Evolutionary conservation across 2,113 vertebrate genomes (phyloP).

Genomic region (Lepisosteus oculatus): DNA sequence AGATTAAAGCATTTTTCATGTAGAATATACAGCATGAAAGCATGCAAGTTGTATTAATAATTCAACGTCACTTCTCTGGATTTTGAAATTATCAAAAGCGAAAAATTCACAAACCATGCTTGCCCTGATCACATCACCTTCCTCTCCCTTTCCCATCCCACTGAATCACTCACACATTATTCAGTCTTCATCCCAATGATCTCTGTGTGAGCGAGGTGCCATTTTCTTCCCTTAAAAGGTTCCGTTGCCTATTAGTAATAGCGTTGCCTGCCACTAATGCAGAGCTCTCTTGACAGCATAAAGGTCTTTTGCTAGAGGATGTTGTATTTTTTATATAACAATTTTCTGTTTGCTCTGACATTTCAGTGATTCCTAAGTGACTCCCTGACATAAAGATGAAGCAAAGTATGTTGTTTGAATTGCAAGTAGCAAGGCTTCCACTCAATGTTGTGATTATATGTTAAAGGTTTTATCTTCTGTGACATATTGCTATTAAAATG

Average conservation of each 20-base stretch:
- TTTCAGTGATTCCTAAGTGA: constrained; percentile 53
- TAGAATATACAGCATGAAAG: too few species aligned
- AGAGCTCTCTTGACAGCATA: constrained; percentile 37
- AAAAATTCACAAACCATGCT: too few species aligned
- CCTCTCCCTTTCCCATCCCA: not conserved
- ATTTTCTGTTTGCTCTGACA: constrained; percentile 54
- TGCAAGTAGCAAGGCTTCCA: constrained; percentile 51
- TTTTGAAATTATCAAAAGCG: too few species aligned
- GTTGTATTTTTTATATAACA: constrained; percentile 50
- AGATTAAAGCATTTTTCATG: too few species aligned
- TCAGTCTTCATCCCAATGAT: constrained; percentile 1
- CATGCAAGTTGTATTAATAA: too few species aligned
- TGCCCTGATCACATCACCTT: constrained; percentile 4
- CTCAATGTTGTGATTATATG: constrained; percentile 17
- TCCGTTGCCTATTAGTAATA: constrained; percentile 39
- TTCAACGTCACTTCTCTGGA: too few species aligned
- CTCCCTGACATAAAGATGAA: constrained; percentile 60
- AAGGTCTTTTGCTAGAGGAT: constrained; percentile 34
- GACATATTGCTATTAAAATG: constrained; percentile 25
- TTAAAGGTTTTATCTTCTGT: not conserved
- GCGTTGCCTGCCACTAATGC: constrained; percentile 44
- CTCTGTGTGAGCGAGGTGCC: constrained; percentile 13
- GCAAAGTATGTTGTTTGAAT: constrained; percentile 50
- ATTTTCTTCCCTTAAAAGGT: constrained; percentile 36
- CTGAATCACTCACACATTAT: constrained; percentile 12